phyloP scores from a whole-genome alignment of 2,797 vertebrate species.

The Halcyon badia region DNA sequence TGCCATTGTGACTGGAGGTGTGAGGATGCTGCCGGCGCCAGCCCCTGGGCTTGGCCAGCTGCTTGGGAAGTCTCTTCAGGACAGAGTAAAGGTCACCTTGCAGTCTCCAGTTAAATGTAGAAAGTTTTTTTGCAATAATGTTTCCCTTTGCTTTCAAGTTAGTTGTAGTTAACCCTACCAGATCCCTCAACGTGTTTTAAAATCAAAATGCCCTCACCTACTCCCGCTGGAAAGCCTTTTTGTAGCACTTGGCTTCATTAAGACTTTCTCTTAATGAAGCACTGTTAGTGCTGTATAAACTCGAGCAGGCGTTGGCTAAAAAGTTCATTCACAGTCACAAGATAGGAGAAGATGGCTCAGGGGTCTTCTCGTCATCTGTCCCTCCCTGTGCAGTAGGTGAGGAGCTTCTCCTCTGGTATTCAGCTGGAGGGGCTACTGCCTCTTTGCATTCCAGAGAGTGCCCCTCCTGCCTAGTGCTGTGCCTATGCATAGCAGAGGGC shows the following conservation, averaged over 20 bases:
- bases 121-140: background rate
- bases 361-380: fast-evolving
- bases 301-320: fast-evolving
- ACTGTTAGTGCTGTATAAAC: background rate
- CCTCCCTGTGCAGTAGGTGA: background rate
- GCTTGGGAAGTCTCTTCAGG: background rate
- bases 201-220: background rate
- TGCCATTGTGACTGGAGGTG: background rate
- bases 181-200: background rate
- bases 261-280: background rate
- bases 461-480: background rate
- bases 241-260: background rate
- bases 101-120: background rate
- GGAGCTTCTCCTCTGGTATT: background rate
- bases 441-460: background rate
- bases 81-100: background rate
- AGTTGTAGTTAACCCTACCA: background rate
- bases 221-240: background rate
- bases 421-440: background rate
- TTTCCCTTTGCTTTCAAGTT: background rate
- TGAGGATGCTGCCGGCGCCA: background rate
- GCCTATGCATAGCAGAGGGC: background rate
- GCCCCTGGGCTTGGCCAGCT: background rate
- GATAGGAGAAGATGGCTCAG: background rate
- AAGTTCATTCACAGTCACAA: background rate